Percentiles rank a stretch among this genome's conserved stretches.
Evolutionary conservation across 2,888 invertebrate species (phyloP).

Genomic region (Petrolisthes manimaculis): DNA sequence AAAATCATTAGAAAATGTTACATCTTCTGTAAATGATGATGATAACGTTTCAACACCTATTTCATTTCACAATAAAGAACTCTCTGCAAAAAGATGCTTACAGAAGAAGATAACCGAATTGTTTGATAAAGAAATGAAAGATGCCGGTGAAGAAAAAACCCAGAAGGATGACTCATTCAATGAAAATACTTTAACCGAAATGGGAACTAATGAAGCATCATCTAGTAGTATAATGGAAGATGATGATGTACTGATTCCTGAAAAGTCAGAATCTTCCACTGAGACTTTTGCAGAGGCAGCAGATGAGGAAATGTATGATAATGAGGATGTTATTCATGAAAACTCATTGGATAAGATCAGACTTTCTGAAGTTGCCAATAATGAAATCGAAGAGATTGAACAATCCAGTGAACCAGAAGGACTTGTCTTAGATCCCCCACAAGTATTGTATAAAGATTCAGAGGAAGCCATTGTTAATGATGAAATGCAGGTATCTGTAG

Average conservation of each 20-base stretch:
- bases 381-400: neutral
- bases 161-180: neutral
- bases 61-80: neutral
- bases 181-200: no score
- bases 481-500: no score
- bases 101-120: constrained; percentile 56
- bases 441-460: no score
- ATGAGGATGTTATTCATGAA: neutral
- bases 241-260: neutral
- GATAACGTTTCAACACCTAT: neutral
- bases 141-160: constrained; percentile 9
- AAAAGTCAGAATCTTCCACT: neutral
- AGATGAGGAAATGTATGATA: neutral
- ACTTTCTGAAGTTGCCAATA: neutral
- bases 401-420: no score
- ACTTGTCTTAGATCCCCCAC: no score
- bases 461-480: no score
- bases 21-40: neutral
- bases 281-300: neutral
- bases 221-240: no score
- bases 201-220: no score
- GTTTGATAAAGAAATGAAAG: constrained; percentile 34
- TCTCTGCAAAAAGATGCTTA: constrained; percentile 7
- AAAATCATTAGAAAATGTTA: neutral
- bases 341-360: no score